Evolutionary conservation across 2,888 invertebrate genomes (phyloP), one percentile per base, ranked within the genome.

Genomic region (Resseliella maxima): DNA sequence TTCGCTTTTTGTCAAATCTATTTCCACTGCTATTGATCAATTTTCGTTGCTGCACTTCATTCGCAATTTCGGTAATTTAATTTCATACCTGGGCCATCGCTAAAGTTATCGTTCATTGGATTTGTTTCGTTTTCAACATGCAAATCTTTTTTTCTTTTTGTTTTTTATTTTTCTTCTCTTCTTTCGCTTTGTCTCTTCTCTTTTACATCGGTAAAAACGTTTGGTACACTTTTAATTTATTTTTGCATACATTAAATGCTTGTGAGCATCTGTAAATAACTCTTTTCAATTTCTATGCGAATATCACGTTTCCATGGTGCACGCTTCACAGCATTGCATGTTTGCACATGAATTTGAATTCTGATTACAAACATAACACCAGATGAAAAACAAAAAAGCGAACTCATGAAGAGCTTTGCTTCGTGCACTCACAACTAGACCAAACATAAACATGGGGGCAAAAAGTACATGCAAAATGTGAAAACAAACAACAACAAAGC

Each of bases 171-270:
- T 50, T 2, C 50, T 8, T 50, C 21, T 3, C 50, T 50, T 50
- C 21, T 21, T 21, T 18, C 50, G 15, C 12, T 41, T 41, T 5
- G 41, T 41, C 12, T n/a, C n/a, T n/a, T n/a, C n/a, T n/a, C n/a
- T n/a, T n/a, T n/a, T n/a, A n/a, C n/a, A n/a, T n/a, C n/a, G n/a
- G n/a, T 59, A 27, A 2, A 35, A 72, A 2, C 72, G 72, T 8
- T 31, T 31, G 72, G 72, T 31, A 72, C 72, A 72, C 72, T 72
- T 35, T 72, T 72, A 72, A 72, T 72, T 72, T 72, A 72, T 72
- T 72, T 72, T 31, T 72, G 72, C 35, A 72, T 72, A 72, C 72
- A 72, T 72, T 72, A 72, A 72, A 72, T 72, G 72, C 31, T 72
- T 72, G n/a, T n/a, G 72, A 72, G 72, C 31, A 35, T 72, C 31